Conservation (phyloP, 2,888 invertebrate genomes). For the Embidobia sp. region DNA sequence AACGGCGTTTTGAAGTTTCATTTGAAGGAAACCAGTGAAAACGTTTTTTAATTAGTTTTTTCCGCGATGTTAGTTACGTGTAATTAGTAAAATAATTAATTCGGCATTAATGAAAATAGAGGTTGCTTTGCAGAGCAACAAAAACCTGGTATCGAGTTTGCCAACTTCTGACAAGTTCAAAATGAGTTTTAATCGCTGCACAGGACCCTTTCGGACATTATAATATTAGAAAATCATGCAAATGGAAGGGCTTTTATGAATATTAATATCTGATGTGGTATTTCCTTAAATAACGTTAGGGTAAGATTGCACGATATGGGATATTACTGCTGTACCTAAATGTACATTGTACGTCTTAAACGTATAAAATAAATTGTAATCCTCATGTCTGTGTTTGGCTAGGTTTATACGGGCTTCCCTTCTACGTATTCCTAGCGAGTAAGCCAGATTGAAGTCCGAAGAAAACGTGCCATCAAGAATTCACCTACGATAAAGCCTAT, state of each 20-base stretch:
- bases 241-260: conserved; percentile 61
- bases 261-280: conserved; percentile 44
- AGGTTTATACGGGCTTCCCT: conserved; percentile 25
- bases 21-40: too few species aligned
- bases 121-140: not conserved
- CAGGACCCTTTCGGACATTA: conserved; percentile 40
- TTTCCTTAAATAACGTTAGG: conserved; percentile 55
- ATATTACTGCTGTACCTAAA: conserved; percentile 37
- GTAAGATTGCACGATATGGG: conserved; percentile 46
- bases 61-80: not conserved
- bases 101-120: conserved; percentile 11
- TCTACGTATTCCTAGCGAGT: conserved; percentile 21
- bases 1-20: too few species aligned
- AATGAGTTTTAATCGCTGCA: conserved; percentile 42
- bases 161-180: conserved; percentile 29
- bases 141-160: conserved; percentile 24
- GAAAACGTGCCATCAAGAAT: conserved; percentile 43
- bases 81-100: conserved; percentile 18
- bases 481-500: conserved; percentile 32
- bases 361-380: conserved; percentile 56
- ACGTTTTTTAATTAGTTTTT: not conserved
- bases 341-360: conserved; percentile 34
- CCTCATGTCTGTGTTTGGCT: conserved; percentile 37
- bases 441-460: conserved; percentile 51
- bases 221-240: conserved; percentile 56